Evolutionary conservation across 2,113 vertebrate species (phyloP), one percentile per base, ranked within the genome.

Genomic region (Periophthalmodon schlosseri): DNA sequence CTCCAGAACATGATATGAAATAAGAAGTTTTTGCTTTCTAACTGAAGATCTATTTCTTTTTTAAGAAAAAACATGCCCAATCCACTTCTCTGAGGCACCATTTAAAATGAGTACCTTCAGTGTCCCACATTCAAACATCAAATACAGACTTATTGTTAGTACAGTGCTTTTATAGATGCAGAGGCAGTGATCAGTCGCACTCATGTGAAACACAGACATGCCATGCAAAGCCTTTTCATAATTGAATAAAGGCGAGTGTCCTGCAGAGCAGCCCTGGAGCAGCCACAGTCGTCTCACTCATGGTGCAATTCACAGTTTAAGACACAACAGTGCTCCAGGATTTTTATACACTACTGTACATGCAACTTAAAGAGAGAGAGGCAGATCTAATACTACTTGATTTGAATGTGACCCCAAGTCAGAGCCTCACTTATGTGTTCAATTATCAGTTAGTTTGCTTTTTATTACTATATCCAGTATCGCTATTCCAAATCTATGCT

Each of bases 271-370:
- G 13, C 16, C 11, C 46, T 33, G 33, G n/a, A 33, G 74, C 67
- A 49, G 10, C 20, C 15, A 52, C 28, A 39, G 33, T 28, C 14
- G 14, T 73, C 47, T 67, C 58, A 68, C 23, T 47, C 50, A 57
- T 12, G 76, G 39, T 11, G 9, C 34, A 54, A 8, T 63, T 46
- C 49, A 21, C 33, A 13, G 33, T 36, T 79, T 63, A 73, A 63
- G n/a, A 69, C 77, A 75, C 64, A 11, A 77, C 39, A 73, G 21
- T 61, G 15, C 65, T 21, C 34, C 28, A 57, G 66, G 47, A 68
- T 21, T 61, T 36, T 71, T 75, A 69, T 61, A 44, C 60, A 67
- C 76, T 73, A 68, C 39, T 66, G n/a, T 34, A 46, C 15, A 76
- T 15, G 61, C 24, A 77, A 56, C 36, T 68, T 54, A 67, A 58